Base-by-base conservation (phyloP, 2,888 invertebrate genomes). In the Noctua janthina region DNA sequence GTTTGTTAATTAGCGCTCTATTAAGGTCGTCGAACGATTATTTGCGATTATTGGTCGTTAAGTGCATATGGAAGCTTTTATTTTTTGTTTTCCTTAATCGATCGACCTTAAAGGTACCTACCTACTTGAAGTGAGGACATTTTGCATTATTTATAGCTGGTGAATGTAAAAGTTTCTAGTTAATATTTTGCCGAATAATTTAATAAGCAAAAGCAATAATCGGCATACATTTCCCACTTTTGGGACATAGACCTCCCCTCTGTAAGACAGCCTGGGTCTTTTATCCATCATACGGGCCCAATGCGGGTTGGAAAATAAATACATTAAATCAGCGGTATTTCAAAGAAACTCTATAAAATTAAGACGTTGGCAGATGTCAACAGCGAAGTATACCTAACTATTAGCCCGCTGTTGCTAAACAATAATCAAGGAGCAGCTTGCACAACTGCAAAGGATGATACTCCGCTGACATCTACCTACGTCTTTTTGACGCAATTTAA, bases 361-460 rank as follows among this genome's bases (percentile, higher is more conserved):
- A 46, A 70, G 46, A 70, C 66, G 68, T 85, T 35, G 74, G n/a
- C 51, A 76, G 64, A 70, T 67, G n/a, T 69, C 54, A 71, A 46
- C 66, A 71, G n/a, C 66, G 23, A 23, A 43, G 39, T n/a, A 59
- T 59, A 59, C n/a, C 72, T 54, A 68, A 71, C 56, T 69, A 75
- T 83, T 83, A 67, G 46, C 49, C n/a, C 29, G 17, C 0, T 46
- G 76, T 88, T 73, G 70, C 88, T 74, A 71, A 88, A 83, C 17
- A 7, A 29, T 62, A 70, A 77, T 79, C 73, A 81, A 77, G 80
- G 54, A 71, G 51, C 11, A 73, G 56, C 43, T 84, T 87, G 67
- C 78, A 23, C 80, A 87, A 85, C 43, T 46, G 6, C 66, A 82
- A 56, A 69, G 17, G 70, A 74, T 77, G 56, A 66, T 39, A 79